Percentiles rank a stretch among this genome's conserved stretches.
These are phyloP conservation scores for Malthinus seriepunctatus DNA, from an alignment of 2,888 invertebrate genomes.

Conservation along the genomic window DNA sequence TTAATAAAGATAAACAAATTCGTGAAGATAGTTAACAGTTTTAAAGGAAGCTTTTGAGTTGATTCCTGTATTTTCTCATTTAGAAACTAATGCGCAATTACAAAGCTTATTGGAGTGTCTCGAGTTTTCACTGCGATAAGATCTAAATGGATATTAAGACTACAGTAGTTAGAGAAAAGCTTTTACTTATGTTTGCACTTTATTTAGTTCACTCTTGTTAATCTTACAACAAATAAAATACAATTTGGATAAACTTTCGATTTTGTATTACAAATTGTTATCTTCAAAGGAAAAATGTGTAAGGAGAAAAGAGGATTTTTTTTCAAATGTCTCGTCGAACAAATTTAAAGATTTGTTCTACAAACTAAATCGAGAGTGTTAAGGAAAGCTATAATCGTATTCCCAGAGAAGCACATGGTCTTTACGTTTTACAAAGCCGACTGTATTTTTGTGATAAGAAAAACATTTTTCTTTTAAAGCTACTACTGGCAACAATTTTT, in stretches of 20 bases:
- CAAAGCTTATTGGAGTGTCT: constrained; percentile 19
- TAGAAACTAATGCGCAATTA: constrained; percentile 19
- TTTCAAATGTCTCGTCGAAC: background rate
- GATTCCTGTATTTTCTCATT: constrained; percentile 19
- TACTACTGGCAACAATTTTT: too few relatives aligned
- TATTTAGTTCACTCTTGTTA: too few relatives aligned
- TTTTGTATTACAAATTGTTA: too few relatives aligned
- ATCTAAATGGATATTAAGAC: constrained; percentile 16
- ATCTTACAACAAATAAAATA: background rate
- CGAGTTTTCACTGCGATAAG: constrained; percentile 15
- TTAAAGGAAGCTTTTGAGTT: constrained; percentile 13
- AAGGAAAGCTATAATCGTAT: constrained; percentile 11
- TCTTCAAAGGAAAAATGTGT: too few relatives aligned
- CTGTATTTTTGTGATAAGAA: constrained; percentile 15
- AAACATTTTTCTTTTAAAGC: background rate
- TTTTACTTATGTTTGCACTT: constrained; percentile 6
- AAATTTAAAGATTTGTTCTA: constrained; percentile 12
- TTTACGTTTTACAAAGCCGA: background rate
- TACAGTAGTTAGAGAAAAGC: constrained; percentile 3
- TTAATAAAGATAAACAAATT: too few relatives aligned
- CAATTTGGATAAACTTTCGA: background rate
- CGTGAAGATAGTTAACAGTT: too few relatives aligned
- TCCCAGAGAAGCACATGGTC: constrained; percentile 11
- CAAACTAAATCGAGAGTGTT: constrained; percentile 9
- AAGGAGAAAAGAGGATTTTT: too few relatives aligned